Evolutionary conservation across 2,797 vertebrate species (phyloP).

Genomic region (Pseudochromis fuscus): DNA sequence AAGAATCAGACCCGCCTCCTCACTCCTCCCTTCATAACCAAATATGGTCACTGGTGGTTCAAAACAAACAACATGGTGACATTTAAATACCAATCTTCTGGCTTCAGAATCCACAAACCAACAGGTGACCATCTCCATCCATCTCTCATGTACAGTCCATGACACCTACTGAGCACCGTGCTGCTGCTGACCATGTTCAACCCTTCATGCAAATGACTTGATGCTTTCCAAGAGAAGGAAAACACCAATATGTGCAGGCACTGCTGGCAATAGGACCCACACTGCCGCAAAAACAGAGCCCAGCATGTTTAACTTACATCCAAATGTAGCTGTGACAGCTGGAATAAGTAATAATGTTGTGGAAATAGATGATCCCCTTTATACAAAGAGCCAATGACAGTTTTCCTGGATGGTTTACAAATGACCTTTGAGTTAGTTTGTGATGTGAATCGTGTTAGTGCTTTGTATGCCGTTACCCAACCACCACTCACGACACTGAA

Average conservation of each 20-base stretch:
- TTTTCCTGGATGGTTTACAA: constrained; percentile 30
- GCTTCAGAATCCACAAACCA: too few relatives aligned
- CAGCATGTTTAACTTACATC: constrained; percentile 7
- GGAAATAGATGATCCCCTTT: constrained; percentile 18
- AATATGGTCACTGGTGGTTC: too few relatives aligned
- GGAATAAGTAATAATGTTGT: constrained; percentile 5
- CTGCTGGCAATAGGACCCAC: constrained; percentile 21
- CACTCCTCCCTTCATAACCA: too few relatives aligned
- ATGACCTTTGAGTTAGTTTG: constrained; percentile 36
- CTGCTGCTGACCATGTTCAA: too few relatives aligned
- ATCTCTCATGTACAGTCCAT: too few relatives aligned
- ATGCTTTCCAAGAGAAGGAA: background rate
- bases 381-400: constrained; percentile 31
- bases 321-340: background rate
- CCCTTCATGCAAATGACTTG: too few relatives aligned
- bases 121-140: too few relatives aligned
- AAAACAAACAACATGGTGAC: too few relatives aligned
- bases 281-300: constrained; percentile 35
- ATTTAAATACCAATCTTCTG: too few relatives aligned
- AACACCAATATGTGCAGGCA: constrained; percentile 8
- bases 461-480: constrained; percentile 44
- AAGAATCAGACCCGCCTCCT: too few relatives aligned
- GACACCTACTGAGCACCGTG: too few relatives aligned
- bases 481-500: constrained; percentile 73
- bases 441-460: constrained; percentile 39